A percentile compares a stretch with the other conserved stretches of the same genome.
These are phyloP conservation scores for Salvelinus sp. DNA, from an alignment of 2,113 vertebrate genomes.

Conservation along the genomic window DNA sequence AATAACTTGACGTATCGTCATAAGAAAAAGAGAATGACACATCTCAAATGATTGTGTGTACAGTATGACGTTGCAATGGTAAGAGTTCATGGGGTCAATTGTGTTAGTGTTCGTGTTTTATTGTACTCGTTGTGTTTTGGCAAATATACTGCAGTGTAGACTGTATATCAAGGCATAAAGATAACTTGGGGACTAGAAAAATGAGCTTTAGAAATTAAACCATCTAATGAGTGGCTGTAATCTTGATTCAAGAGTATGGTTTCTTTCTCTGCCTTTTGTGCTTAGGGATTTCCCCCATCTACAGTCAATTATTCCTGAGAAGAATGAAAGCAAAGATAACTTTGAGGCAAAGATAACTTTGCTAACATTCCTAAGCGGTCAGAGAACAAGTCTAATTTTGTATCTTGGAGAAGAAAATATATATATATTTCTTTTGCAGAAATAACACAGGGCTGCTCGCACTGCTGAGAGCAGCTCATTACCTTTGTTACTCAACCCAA, in stretches of 20 bases:
- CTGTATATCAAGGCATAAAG: background rate
- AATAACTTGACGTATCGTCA: slow-evolving; percentile 16
- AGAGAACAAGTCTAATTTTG: slow-evolving; percentile 2
- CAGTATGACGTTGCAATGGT: background rate
- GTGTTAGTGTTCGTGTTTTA: background rate
- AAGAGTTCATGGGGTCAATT: background rate
- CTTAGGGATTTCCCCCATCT: slow-evolving; percentile 45
- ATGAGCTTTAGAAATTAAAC: background rate
- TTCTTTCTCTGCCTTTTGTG: slow-evolving; percentile 45
- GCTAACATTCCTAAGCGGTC: slow-evolving; percentile 3
- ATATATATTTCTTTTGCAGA: background rate
- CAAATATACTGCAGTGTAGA: background rate
- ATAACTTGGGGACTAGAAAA: background rate
- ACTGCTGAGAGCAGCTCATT: slow-evolving; percentile 58
- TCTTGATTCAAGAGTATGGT: background rate
- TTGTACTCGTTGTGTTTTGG: background rate
- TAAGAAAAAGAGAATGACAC: background rate
- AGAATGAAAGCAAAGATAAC: slow-evolving; percentile 39
- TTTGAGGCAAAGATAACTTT: slow-evolving; percentile 45
- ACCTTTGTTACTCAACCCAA: slow-evolving; percentile 53
- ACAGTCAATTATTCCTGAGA: slow-evolving; percentile 14
- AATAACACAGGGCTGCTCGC: slow-evolving; percentile 18
- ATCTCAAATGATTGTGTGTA: background rate
- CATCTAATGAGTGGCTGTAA: background rate
- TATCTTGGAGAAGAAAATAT: background rate